Conservation (phyloP, 2,113 vertebrate genomes). For the Zosterops hypoxanthus region DNA sequence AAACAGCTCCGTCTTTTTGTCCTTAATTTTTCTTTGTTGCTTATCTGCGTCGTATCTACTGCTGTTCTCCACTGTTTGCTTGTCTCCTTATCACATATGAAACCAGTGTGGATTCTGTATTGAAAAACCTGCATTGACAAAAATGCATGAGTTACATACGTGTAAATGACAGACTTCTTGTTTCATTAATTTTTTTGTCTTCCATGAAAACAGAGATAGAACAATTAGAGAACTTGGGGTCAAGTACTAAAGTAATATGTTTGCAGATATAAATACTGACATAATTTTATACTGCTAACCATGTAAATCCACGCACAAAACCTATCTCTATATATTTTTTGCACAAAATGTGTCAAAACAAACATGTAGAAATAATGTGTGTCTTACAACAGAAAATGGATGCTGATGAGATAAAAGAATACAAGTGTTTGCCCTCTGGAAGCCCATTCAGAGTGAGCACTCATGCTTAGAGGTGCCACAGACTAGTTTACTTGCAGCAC, state of each 20-base stretch:
- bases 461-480: background rate
- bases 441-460: background rate
- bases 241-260: background rate
- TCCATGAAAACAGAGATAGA: background rate
- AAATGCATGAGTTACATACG: background rate
- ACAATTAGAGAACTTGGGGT: background rate
- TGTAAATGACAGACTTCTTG: background rate
- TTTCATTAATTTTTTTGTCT: background rate
- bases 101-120: background rate
- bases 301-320: background rate
- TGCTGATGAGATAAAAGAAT: background rate
- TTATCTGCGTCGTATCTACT: background rate
- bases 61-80: background rate
- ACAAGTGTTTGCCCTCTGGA: background rate
- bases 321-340: background rate
- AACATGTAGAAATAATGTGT: background rate
- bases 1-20: background rate
- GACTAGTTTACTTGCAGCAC: background rate
- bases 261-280: background rate
- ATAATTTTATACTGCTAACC: background rate
- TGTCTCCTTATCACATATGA: background rate
- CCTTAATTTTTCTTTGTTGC: slow-evolving; percentile 9
- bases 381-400: background rate
- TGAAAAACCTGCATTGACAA: slow-evolving; percentile 41
- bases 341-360: background rate